Evolutionary conservation across 2,797 vertebrate genomes (phyloP), one percentile per base, ranked within the genome.

Genomic region (Enoplosus armatus): DNA sequence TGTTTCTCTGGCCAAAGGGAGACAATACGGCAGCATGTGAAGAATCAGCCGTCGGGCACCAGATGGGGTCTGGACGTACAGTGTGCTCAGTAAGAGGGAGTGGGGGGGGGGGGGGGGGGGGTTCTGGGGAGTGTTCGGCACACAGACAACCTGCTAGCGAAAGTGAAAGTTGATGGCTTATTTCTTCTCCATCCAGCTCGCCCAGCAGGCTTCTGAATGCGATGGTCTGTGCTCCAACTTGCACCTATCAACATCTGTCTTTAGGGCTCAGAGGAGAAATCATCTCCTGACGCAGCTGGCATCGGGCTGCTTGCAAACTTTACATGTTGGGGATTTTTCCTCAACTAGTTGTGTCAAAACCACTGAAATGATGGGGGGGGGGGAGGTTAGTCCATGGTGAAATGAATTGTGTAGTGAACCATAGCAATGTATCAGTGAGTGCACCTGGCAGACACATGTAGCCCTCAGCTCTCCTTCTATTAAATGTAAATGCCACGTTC

Each of bases 371-470:
- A 92, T 92, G 88, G 83, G 93, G 89, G 87, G 80, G 90, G 87
- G 88, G 79, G 54, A 85, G 87, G 91, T 95, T 91, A 91, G 89
- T 75, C 22, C 16, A 22, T 31, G 6, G 47, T 87, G 90, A 93
- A 85, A 86, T 58, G 24, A 85, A 89, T 71, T 86, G 77, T 69
- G 84, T 47, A 27, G 22, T 37, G 58, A 83, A 64, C 29, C 61
- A 24, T 24, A 53, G 90, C 89, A 88, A 91, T 95, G 93, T 92
- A 93, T 95, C 93, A 94, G 91, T 80, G 81, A 76, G 62, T 85
- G 90, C 95, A 96, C 93, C 95, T 97, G 95, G 94, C 86, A 93
- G 94, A 95, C 93, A 96, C 92, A 94, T 96, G 95, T 93, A 93
- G 93, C 89, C 77, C n/a, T 85, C 84, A 87, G 75, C 89, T 92